These are phyloP conservation scores for Lerema accius DNA, from an alignment of 1,140 invertebrate species.

Conservation along the genomic window DNA sequence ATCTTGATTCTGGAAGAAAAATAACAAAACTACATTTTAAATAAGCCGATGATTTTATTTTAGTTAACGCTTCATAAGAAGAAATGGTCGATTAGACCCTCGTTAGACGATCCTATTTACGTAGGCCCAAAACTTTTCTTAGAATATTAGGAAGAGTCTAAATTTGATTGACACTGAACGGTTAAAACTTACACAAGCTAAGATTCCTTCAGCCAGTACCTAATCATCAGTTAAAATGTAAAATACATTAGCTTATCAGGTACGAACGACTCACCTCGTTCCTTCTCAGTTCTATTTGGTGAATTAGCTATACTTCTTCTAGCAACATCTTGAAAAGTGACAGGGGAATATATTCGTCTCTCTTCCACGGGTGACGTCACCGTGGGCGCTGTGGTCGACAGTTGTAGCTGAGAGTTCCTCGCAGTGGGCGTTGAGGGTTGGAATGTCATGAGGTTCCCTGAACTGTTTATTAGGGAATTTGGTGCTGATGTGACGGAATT, in stretches of 20 bases:
- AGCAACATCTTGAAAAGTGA: conserved; percentile 92
- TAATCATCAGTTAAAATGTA: too few species aligned
- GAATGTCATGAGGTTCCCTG: conserved; percentile 48
- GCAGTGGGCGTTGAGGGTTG: conserved; percentile 43
- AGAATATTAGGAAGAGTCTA: too few species aligned
- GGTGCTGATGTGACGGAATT: conserved; percentile 51
- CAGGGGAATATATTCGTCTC: conserved; percentile 90
- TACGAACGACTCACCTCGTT: conserved; percentile 49
- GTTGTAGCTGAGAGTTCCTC: conserved; percentile 37
- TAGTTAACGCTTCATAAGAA: too few species aligned
- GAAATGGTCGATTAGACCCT: too few species aligned
- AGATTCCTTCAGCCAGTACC: too few species aligned
- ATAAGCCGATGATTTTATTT: too few species aligned
- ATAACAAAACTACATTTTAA: too few species aligned
- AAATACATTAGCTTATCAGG: too few species aligned
- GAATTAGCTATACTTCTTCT: conserved; percentile 89
- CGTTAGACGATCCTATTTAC: too few species aligned
- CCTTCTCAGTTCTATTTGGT: conserved; percentile 82
- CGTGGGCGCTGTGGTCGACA: conserved; percentile 54
- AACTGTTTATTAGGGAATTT: conserved; percentile 49
- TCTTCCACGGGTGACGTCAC: conserved; percentile 81
- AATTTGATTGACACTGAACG: too few species aligned
- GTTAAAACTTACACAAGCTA: too few species aligned
- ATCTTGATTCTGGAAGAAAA: conserved; percentile 65
- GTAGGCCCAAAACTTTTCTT: too few species aligned